phyloP scores from a whole-genome alignment of 1,140 invertebrate genomes.

The Belonocnema kinseyi region DNA sequence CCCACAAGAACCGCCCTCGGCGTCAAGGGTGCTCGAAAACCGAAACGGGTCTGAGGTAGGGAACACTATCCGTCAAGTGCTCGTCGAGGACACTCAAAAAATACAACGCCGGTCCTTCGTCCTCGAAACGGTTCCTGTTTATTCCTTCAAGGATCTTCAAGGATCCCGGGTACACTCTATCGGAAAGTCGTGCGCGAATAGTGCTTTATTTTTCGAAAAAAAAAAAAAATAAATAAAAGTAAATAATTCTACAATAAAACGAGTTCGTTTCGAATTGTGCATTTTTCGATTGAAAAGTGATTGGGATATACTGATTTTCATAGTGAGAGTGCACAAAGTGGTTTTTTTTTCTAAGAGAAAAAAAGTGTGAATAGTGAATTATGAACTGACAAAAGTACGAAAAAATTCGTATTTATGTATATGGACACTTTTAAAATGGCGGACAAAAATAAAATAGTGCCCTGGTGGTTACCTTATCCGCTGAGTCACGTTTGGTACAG shows the following conservation, averaged over 20 bases:
- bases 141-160: not conserved
- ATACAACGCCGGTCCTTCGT: constrained; percentile 53
- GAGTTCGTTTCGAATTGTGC: constrained; percentile 31
- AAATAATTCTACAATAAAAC: not conserved
- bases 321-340: constrained; percentile 27
- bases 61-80: constrained; percentile 74
- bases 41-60: constrained; percentile 65
- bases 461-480: constrained; percentile 70
- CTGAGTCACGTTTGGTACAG: constrained; percentile 73
- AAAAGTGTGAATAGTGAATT: constrained; percentile 40
- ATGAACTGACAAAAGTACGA: constrained; percentile 48
- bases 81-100: constrained; percentile 74
- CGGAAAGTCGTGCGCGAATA: not conserved
- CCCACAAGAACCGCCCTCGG: constrained; percentile 65
- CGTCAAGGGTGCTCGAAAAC: constrained; percentile 69
- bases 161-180: not conserved
- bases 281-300: constrained; percentile 16
- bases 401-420: not conserved
- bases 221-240: not conserved
- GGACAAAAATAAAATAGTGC: constrained; percentile 72
- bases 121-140: constrained; percentile 37
- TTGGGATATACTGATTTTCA: constrained; percentile 6
- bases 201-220: not conserved
- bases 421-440: constrained; percentile 60
- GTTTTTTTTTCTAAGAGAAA: not conserved